Conservation (phyloP, 2,888 invertebrate genomes). For the Ophioninae sp. region DNA sequence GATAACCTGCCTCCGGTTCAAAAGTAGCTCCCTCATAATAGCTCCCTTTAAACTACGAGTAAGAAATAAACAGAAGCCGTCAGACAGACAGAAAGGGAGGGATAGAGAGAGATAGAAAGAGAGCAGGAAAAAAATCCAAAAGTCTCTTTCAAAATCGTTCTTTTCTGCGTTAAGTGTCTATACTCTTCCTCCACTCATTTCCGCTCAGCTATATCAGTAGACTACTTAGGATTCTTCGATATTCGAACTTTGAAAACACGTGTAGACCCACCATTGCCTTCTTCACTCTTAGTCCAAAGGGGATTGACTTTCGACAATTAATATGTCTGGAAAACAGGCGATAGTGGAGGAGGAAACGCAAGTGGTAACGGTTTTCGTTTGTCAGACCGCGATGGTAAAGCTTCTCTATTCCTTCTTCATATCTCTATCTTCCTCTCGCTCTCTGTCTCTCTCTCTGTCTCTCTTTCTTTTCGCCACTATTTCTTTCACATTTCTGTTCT, state of each 20-base stretch:
- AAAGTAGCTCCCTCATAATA: slow-evolving; percentile 36
- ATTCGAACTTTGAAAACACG: not conserved
- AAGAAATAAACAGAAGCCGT: not conserved
- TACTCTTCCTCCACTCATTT: not conserved
- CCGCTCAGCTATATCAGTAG: not conserved
- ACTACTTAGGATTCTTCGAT: not conserved
- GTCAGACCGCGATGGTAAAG: slow-evolving; percentile 5
- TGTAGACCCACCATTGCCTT: not conserved
- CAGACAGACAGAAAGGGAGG: not conserved
- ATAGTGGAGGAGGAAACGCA: slow-evolving; percentile 19
- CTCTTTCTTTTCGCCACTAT: slow-evolving; percentile 23
- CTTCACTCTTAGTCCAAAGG: not conserved
- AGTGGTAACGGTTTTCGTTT: slow-evolving; percentile 6
- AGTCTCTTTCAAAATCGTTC: not conserved
- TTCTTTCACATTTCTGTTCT: slow-evolving; percentile 18
- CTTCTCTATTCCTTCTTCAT: not conserved
- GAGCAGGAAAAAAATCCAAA: not conserved
- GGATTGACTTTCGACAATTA: not conserved
- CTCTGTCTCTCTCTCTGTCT: slow-evolving; percentile 7
- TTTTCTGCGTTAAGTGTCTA: not conserved
- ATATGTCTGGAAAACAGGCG: slow-evolving; percentile 9
- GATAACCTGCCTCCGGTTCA: slow-evolving; percentile 41
- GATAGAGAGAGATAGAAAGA: not conserved
- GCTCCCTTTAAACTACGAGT: not conserved
- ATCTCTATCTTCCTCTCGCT: not conserved